Evolutionary conservation across 2,113 vertebrate species (phyloP).

Genomic region (Phoxinus phoxinus): DNA sequence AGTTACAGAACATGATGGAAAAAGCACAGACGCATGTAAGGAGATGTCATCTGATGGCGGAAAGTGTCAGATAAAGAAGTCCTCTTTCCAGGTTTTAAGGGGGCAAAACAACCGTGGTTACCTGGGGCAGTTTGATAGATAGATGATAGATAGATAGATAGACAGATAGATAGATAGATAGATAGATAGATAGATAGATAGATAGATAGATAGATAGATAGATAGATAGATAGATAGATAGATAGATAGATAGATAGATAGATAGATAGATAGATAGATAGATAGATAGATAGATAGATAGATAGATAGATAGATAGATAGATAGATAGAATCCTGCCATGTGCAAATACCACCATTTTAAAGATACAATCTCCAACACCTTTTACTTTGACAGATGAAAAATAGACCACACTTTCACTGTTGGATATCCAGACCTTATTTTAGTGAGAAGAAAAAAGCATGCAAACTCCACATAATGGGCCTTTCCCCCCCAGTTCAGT

Average conservation of each 20-base stretch:
- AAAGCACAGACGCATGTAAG: not conserved
- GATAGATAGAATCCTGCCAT: not conserved
- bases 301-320: too few species aligned
- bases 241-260: too few species aligned
- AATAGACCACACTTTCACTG: not conserved
- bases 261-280: too few species aligned
- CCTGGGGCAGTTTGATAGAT: not conserved
- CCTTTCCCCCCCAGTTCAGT: not conserved
- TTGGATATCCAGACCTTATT: not conserved
- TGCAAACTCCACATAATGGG: not conserved
- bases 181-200: too few species aligned
- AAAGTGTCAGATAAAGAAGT: not conserved
- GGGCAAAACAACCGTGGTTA: not conserved
- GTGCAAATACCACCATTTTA: not conserved
- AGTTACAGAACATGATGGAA: conserved; percentile 14
- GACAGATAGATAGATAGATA: too few species aligned
- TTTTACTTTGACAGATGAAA: conserved; percentile 30
- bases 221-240: too few species aligned
- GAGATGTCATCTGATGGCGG: not conserved
- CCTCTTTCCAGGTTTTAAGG: not conserved
- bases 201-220: too few species aligned
- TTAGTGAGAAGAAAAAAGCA: not conserved
- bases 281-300: too few species aligned
- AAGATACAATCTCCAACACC: not conserved
- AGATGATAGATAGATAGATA: too few species aligned